Evolutionary conservation across 1,140 invertebrate genomes (phyloP).

Genomic region (Sycobia sp.): DNA sequence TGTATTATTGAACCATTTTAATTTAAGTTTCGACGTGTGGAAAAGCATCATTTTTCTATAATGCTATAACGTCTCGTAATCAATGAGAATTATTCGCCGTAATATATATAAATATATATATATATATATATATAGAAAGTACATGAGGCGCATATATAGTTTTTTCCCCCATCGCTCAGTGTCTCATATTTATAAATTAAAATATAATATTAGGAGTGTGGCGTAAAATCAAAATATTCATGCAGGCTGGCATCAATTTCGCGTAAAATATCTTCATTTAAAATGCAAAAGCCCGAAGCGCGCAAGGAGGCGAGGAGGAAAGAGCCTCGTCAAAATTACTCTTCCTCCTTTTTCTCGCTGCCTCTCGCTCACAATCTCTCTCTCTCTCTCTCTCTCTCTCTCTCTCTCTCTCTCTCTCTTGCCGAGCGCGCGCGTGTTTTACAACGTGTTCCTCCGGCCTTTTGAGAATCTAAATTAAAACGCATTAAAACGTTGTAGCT

Average conservation of each 20-base stretch:
- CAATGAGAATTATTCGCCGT: too few relatives aligned
- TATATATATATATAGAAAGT: too few relatives aligned
- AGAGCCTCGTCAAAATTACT: not conserved
- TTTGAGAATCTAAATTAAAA: conserved; percentile 33
- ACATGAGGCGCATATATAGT: too few relatives aligned
- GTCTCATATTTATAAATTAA: too few relatives aligned
- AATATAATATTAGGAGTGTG: not conserved
- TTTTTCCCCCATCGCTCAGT: too few relatives aligned
- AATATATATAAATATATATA: too few relatives aligned
- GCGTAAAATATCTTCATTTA: conserved; percentile 23
- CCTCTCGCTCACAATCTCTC: too few relatives aligned
- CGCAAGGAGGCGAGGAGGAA: not conserved
- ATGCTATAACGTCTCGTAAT: too few relatives aligned
- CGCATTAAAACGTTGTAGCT: conserved; percentile 31
- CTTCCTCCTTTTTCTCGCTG: not conserved
- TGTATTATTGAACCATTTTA: too few relatives aligned
- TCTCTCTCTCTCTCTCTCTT: not conserved
- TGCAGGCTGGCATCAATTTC: conserved; percentile 3
- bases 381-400: too few relatives aligned
- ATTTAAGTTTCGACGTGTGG: too few relatives aligned
- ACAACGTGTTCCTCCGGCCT: conserved; percentile 14
- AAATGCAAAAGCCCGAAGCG: conserved; percentile 13
- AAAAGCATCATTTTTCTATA: too few relatives aligned
- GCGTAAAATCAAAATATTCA: conserved; percentile 7
- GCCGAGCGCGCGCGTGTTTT: conserved; percentile 12